Base-by-base conservation (phyloP, 2,888 invertebrate species). In the Lepidochitona cinerea region DNA sequence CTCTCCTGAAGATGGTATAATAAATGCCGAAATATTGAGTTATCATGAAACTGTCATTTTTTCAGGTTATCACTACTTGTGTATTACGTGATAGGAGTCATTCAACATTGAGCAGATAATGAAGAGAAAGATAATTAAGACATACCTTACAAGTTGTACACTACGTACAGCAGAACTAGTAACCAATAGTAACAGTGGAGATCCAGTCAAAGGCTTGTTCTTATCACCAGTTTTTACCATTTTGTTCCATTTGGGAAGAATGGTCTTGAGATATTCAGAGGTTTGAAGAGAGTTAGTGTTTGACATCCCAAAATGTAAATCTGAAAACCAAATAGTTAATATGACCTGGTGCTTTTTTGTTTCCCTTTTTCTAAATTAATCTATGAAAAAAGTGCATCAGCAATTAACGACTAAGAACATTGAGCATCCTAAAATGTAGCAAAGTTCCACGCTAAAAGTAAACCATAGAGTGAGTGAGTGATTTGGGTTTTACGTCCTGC, bases 61-160 rank as follows among this genome's bases (percentile, higher is more conserved):
- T 12, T 41, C 41, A 41, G 9, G 41, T 41, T 18, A 9, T 41
- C 18, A 12, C 41, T 18, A 41, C 41, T 41, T 9, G 18, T 41
- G 41, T 41, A 41, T 41, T n/a, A n/a, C n/a, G n/a, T n/a, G n/a
- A n/a, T n/a, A n/a, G n/a, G n/a, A n/a, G n/a, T n/a, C n/a, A n/a
- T n/a, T n/a, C n/a, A n/a, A 41, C 18, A 18, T 41, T 9, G 18
- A 7, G 7, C 49, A 49, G 1, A 49, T 2, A 49, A 49, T 49
- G 2, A 49, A 49, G 2, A 4, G 7, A 49, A 49, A n/a, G 49
- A n/a, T 49, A 2, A 49, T 49, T 7, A 49, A 49, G n/a, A 53
- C 36, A 23, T 75, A 87, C 89, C 88, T 86, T 76, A 86, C 87
- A 0, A 88, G 77, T 37, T 88, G 80, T 2, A 87, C 87, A 59